Base-by-base conservation (phyloP, 2,113 vertebrate species). In the Monarcha castaneiventris region DNA sequence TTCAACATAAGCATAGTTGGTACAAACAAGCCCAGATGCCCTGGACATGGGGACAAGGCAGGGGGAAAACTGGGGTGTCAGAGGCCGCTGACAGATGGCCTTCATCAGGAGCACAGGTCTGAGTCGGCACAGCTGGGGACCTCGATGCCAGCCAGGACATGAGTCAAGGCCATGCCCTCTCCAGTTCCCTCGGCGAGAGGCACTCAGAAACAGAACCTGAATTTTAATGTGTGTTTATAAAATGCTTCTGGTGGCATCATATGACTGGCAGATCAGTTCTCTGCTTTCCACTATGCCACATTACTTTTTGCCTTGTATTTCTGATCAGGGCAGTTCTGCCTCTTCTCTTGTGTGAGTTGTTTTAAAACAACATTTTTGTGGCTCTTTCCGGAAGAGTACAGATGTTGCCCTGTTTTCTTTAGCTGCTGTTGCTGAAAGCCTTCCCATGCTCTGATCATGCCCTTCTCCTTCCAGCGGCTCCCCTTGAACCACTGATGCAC, bases 381-480 rank as follows among this genome's bases (percentile, higher is more conserved):
- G 58, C 30, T 71, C 51, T 72, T 78, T 74, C 17, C 11, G 23
- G 64, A 54, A 64, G 10, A 22, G 10, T 26, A 2, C 33, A 52
- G n/a, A 7, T 4, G 1, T 66, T 85, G 19, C 16, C 25, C 32
- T 0, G 0, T 88, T 69, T n/a, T 21, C 54, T 82, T 23, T 35
- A 41, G 26, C 33, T 0, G 0, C 43, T 32, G 16, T 10, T 86
- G 55, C 74, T 84, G 46, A 64, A 64, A 72, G 13, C 51, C 26
- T 46, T 73, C 23, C 58, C 6, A 0, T 2, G 3, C 39, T 72
- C 61, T 5, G 3, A 21, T 44, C 62, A 61, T 3, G 7, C 32
- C 35, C 43, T 64, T 51, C 54, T 69, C 54, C 55, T 69, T 82
- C 58, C 74, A n/a, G 29, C 7, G 0, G 20, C 62, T 76, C 17